Percentiles rank a stretch among this genome's conserved stretches.
Evolutionary conservation across 2,797 vertebrate species (phyloP).

Genomic region (Lutra lutra): DNA sequence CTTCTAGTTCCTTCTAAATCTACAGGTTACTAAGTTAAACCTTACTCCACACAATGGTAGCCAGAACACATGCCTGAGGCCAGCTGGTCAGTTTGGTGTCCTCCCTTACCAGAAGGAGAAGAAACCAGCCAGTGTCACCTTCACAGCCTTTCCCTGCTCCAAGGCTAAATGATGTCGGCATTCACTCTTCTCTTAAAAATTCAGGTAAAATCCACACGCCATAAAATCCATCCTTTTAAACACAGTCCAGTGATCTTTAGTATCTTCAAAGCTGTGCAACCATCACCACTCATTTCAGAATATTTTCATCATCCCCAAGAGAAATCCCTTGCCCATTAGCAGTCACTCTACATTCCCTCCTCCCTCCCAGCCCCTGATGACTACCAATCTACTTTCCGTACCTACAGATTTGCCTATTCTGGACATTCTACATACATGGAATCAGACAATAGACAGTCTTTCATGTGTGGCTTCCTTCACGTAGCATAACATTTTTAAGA

Average conservation of each 20-base stretch:
- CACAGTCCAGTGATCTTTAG: neutral
- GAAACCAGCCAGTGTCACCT: neutral
- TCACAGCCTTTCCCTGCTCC: neutral
- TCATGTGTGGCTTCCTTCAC: neutral
- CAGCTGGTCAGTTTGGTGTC: neutral
- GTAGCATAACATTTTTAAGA: neutral
- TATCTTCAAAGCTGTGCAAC: neutral
- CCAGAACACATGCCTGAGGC: neutral
- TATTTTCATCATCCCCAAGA: neutral
- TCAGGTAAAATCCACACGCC: neutral
- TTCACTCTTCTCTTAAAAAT: neutral
- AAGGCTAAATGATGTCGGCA: neutral
- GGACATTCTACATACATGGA: neutral
- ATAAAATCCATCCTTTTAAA: neutral
- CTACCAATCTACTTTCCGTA: neutral
- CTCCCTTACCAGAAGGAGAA: neutral
- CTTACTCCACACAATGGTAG: neutral
- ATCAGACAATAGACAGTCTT: neutral
- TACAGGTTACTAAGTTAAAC: neutral
- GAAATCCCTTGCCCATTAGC: rapidly evolving
- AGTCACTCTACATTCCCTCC: neutral
- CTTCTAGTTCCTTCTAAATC: neutral
- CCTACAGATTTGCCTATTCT: neutral
- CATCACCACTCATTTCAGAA: neutral
- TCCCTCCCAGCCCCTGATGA: neutral